Base-by-base conservation (phyloP, 2,888 invertebrate genomes). In the Bruchidius siliquastri region DNA sequence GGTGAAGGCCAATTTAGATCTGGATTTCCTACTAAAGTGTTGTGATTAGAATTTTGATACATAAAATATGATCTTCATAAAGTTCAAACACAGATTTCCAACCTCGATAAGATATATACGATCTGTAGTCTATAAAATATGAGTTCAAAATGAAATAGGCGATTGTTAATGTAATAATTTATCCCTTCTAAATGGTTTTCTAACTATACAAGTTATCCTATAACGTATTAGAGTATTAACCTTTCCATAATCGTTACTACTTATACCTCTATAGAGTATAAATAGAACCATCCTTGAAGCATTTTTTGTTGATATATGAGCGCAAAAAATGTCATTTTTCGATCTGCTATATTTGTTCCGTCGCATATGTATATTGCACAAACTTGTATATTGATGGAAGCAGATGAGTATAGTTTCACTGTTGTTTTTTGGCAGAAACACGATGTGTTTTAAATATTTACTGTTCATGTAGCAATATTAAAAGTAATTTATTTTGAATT, bases 381-480 rank as follows among this genome's bases (percentile, higher is more conserved):
- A 49, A 49, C 18, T 49, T 49, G 6, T 49, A 49, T 49, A 49
- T 49, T 49, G 49, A 13, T 49, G 3, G 8, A 49, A 49, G 49
- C 49, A 49, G 49, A 49, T 13, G 49, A 13, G 6, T 72, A 10
- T 21, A 30, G 30, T 71, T 70, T 74, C 74, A 76, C 74, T 74
- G 68, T 76, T 76, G 74, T 76, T 73, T 71, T 73, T 71, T 72
- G 73, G 74, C 74, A 74, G 74, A 26, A 73, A 67, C 70, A 67
- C 69, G 68, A 74, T 69, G 69, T 67, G 74, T 75, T 74, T 76
- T 75, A 70, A 72, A 74, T 72, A 72, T 81, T 78, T 81, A 82
- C 82, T 81, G 82, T 83, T 83, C 82, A 80, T 80, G 80, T 83
- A 84, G 84, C 84, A 84, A 84, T 84, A 84, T 82, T n/a, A 71